Percentiles rank a stretch among this genome's conserved stretches.
Conservation (phyloP, 2,888 invertebrate genomes). For the Tryphoninae sp. region DNA sequence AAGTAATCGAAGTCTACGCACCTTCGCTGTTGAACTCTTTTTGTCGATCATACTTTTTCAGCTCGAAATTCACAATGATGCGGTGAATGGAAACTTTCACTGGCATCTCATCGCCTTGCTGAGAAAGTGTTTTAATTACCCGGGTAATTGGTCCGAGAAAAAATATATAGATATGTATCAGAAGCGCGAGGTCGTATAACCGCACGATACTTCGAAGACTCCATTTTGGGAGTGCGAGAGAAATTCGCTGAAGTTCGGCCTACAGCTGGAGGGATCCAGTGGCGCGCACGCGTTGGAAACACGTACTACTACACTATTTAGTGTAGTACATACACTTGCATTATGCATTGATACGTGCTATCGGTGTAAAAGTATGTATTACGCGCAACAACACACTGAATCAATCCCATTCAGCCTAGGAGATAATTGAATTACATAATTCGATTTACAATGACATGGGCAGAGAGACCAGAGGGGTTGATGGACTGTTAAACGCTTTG, state of each 20-base stretch:
- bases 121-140: constrained; percentile 24
- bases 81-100: constrained; percentile 2
- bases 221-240: constrained; percentile 61
- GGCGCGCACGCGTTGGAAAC: constrained; percentile 45
- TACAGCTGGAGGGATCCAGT: constrained; percentile 28
- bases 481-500: constrained; percentile 16
- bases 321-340: not conserved
- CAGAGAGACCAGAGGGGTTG: constrained; percentile 14
- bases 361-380: constrained; percentile 11
- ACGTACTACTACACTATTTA: not conserved
- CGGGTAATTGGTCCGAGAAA: constrained; percentile 36
- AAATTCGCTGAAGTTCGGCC: constrained; percentile 37
- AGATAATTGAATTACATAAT: constrained; percentile 63
- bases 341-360: not conserved
- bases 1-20: not conserved
- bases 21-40: not conserved
- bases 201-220: constrained; percentile 54
- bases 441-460: constrained; percentile 42
- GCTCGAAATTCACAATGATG: not conserved
- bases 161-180: constrained; percentile 20
- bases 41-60: not conserved
- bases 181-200: constrained; percentile 35
- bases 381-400: constrained; percentile 50
- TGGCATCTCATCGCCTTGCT: not conserved
- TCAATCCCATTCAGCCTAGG: constrained; percentile 48